Conservation (phyloP, 2,888 invertebrate genomes). For the Caradrina kadenii region DNA sequence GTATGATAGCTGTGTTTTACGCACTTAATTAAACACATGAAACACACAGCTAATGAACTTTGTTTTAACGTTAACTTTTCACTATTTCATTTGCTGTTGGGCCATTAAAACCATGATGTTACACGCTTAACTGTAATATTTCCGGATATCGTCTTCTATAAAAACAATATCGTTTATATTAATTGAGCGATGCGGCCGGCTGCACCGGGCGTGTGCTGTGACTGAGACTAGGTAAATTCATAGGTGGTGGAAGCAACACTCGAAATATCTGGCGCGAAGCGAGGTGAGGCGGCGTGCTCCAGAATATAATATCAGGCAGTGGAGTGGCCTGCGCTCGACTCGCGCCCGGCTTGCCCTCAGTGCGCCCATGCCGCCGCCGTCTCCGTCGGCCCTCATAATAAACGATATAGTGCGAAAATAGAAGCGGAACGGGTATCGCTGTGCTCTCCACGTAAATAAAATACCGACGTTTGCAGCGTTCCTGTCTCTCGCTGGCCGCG, state of each 20-base stretch:
- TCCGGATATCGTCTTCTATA: conserved; percentile 22
- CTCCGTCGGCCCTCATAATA: conserved; percentile 81
- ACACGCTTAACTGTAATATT: conserved; percentile 33
- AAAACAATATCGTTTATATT: conserved; percentile 57
- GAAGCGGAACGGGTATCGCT: conserved; percentile 83
- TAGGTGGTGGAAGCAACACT: conserved; percentile 89
- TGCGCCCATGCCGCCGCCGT: conserved; percentile 74
- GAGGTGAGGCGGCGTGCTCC: conserved; percentile 89
- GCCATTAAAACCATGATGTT: conserved; percentile 42
- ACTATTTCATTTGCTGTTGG: conserved; percentile 46
- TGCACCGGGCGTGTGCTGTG: conserved; percentile 84
- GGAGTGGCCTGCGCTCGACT: conserved; percentile 82
- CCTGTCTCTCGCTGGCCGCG: conserved; percentile 79
- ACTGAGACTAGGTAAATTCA: conserved; percentile 88
- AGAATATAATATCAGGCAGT: conserved; percentile 90
- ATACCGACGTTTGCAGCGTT: conserved; percentile 81
- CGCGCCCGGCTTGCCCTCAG: conserved; percentile 72
- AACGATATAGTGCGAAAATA: conserved; percentile 89
- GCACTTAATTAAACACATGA: conserved; percentile 65
- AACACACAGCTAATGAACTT: conserved; percentile 49
- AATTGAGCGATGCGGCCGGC: conserved; percentile 83
- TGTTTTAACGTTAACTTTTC: conserved; percentile 52
- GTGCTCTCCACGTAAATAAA: conserved; percentile 86
- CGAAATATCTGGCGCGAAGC: conserved; percentile 89
- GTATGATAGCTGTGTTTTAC: conserved; percentile 56